Evolutionary conservation across 2,113 vertebrate genomes (phyloP).

Genomic region (Pholis gunnellus): DNA sequence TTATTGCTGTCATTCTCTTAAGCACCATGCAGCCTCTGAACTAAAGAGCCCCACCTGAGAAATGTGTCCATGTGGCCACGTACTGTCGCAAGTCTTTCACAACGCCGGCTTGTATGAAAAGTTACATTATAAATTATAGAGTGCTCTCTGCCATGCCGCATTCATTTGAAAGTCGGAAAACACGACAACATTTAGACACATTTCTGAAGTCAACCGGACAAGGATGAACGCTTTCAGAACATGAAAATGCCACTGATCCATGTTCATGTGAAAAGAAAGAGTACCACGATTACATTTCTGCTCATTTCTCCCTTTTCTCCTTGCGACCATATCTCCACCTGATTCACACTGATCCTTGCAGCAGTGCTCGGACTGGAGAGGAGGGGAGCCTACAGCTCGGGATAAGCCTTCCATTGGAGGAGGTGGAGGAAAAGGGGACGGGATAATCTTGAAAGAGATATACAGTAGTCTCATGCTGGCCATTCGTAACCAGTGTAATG

Average conservation of each 20-base stretch:
- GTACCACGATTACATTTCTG: slow-evolving; percentile 16
- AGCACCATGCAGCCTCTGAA: slow-evolving; percentile 61
- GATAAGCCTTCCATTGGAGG: slow-evolving; percentile 50
- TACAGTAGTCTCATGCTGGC: neutral
- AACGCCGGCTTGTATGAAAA: neutral
- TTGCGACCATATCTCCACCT: slow-evolving; percentile 38
- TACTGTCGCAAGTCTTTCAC: slow-evolving; percentile 31
- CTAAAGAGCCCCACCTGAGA: slow-evolving; percentile 51
- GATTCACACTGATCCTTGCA: slow-evolving; percentile 57
- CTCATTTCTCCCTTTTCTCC: slow-evolving; percentile 18
- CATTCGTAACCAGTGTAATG: slow-evolving; percentile 20
- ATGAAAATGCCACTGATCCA: slow-evolving; percentile 45
- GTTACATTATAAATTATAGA: neutral
- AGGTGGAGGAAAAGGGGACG: slow-evolving; percentile 4
- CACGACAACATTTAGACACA: neutral
- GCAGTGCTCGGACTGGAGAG: slow-evolving; percentile 44
- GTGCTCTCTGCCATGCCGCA: neutral
- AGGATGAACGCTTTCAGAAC: slow-evolving; percentile 20
- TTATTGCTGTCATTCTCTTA: slow-evolving; percentile 68
- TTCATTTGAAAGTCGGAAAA: slow-evolving; percentile 35
- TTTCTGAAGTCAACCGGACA: slow-evolving; percentile 32
- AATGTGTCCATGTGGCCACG: slow-evolving; percentile 36
- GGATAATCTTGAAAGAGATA: slow-evolving; percentile 51
- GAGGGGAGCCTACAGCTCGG: slow-evolving; percentile 24
- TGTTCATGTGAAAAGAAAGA: slow-evolving; percentile 34